phyloP scores from a whole-genome alignment of 2,797 vertebrate species.

The Scleropages formosus region DNA sequence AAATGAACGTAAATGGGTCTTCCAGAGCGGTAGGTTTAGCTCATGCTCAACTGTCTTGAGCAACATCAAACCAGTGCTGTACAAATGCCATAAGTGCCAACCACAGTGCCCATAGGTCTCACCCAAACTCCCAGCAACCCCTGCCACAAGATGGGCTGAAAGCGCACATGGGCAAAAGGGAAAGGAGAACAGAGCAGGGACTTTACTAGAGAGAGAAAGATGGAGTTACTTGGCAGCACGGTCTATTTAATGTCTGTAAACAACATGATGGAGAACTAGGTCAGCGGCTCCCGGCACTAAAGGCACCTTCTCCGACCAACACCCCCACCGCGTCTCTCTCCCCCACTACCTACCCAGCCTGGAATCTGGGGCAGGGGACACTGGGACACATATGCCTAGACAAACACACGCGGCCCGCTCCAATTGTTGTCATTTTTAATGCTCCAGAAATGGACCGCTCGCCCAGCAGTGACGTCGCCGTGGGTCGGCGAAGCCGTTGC shows the following conservation, averaged over 20 bases:
- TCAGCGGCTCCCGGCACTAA: conserved; percentile 19
- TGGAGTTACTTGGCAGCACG: conserved; percentile 21
- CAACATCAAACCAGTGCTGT: too few relatives aligned
- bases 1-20: too few relatives aligned
- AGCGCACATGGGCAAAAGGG: not conserved
- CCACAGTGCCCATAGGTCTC: too few relatives aligned
- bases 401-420: conserved; percentile 7
- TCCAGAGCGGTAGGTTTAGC: too few relatives aligned
- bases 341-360: conserved; percentile 19
- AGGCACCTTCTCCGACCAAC: conserved; percentile 19
- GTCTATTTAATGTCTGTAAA: conserved; percentile 20
- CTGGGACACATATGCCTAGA: conserved; percentile 13
- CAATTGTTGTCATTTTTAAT: not conserved
- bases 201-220: conserved; percentile 21
- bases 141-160: conserved; percentile 37
- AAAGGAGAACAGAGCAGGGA: conserved; percentile 29
- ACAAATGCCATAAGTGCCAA: too few relatives aligned
- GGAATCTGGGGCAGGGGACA: conserved; percentile 16
- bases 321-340: not conserved
- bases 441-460: not conserved
- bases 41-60: too few relatives aligned
- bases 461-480: not conserved
- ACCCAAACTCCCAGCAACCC: conserved; percentile 4
- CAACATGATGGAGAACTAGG: conserved; percentile 25
- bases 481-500: not conserved